Conservation (phyloP, 2,113 vertebrate species). For the Ailurus styani region DNA sequence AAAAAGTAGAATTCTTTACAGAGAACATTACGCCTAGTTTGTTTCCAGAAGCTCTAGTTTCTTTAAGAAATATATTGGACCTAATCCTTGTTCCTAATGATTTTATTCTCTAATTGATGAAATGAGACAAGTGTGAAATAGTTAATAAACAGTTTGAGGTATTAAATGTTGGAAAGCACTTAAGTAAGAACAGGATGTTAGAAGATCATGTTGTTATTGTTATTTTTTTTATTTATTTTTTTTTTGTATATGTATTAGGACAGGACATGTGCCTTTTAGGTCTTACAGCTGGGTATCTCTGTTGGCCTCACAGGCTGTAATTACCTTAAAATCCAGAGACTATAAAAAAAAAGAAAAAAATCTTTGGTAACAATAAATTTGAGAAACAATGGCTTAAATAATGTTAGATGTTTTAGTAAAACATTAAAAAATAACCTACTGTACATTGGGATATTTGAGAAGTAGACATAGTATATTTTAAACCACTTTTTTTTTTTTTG, state of each 20-base stretch:
- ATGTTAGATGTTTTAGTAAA: not conserved
- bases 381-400: not conserved
- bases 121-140: not conserved
- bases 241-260: not conserved
- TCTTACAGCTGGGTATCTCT: not conserved
- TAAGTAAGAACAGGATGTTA: not conserved
- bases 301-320: rapidly evolving
- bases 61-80: not conserved
- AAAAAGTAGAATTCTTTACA: not conserved
- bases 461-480: not conserved
- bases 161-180: not conserved
- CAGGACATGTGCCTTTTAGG: not conserved
- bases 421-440: not conserved
- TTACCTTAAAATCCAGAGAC: not conserved
- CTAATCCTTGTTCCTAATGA: not conserved
- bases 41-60: not conserved
- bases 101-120: not conserved
- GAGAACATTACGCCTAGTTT: not conserved
- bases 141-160: not conserved
- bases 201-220: not conserved
- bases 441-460: not conserved
- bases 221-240: too few relatives aligned
- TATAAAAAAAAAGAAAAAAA: not conserved
- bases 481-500: not conserved
- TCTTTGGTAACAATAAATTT: not conserved